Percentiles rank a stretch among this genome's conserved stretches.
phyloP scores from a whole-genome alignment of 1,140 invertebrate genomes.

The Drosophila sp. region DNA sequence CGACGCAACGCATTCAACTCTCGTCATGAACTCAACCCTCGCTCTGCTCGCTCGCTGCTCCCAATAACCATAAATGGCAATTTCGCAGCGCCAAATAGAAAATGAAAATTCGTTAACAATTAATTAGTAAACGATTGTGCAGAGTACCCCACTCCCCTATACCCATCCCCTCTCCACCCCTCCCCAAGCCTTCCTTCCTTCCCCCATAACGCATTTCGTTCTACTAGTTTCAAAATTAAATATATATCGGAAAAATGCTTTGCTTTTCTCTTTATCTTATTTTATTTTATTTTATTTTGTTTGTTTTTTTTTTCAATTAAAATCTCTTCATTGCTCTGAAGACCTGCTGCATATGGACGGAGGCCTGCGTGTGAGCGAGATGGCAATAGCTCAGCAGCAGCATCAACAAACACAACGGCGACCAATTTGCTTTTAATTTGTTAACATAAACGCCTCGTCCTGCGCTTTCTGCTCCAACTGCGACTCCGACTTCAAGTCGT shows the following conservation, averaged over 20 bases:
- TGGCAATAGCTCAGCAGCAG: constrained; percentile 22
- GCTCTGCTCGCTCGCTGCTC: constrained; percentile 9
- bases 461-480: constrained; percentile 3
- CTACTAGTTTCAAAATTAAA: too few species aligned
- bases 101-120: constrained; percentile 80
- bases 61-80: constrained; percentile 74
- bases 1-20: constrained; percentile 17
- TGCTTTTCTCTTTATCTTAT: not conserved
- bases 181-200: too few species aligned
- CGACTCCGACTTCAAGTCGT: constrained; percentile 34
- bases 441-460: constrained; percentile 81
- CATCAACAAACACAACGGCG: constrained; percentile 45
- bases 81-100: constrained; percentile 72
- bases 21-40: not conserved
- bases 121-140: constrained; percentile 60
- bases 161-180: too few species aligned
- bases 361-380: constrained; percentile 26
- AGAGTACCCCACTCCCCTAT: not conserved
- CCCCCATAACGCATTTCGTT: not conserved
- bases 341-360: constrained; percentile 8
- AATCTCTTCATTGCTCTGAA: constrained; percentile 15
- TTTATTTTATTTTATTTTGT: too few species aligned
- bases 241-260: not conserved
- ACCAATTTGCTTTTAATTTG: constrained; percentile 81
- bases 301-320: constrained; percentile 46